Evolutionary conservation across 2,797 vertebrate species (phyloP).

Genomic region (Malacoraja senta): DNA sequence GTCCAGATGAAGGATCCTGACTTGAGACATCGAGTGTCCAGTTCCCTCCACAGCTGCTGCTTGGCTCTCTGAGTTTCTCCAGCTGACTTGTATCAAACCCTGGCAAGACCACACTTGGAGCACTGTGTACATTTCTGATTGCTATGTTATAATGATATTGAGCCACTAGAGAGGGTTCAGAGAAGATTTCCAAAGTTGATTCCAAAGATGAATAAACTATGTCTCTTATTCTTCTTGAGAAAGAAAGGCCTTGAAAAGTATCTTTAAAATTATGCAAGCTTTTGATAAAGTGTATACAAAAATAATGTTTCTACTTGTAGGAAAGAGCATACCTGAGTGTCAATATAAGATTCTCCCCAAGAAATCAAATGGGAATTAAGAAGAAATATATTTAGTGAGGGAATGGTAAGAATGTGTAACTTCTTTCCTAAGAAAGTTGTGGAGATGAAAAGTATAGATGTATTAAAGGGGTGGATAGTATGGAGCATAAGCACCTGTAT

Average conservation of each 20-base stretch:
- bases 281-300: neutral
- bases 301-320: neutral
- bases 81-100: neutral
- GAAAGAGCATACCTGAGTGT: neutral
- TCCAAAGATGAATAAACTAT: too few species aligned
- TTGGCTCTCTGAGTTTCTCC: too few species aligned
- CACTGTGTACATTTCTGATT: too few species aligned
- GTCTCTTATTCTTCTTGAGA: neutral
- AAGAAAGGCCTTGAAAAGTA: neutral
- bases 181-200: too few species aligned
- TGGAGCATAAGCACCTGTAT: neutral
- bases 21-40: too few species aligned
- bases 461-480: neutral
- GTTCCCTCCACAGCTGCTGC: too few species aligned
- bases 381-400: neutral
- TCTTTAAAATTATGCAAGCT: neutral
- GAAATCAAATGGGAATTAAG: neutral
- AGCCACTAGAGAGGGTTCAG: too few species aligned
- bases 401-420: neutral
- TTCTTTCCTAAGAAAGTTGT: too few species aligned
- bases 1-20: too few species aligned
- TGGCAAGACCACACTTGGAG: neutral
- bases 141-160: too few species aligned
- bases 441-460: neutral
- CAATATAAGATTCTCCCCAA: neutral